phyloP scores from a whole-genome alignment of 2,888 invertebrate genomes.

The Spilosoma lubricipeda region DNA sequence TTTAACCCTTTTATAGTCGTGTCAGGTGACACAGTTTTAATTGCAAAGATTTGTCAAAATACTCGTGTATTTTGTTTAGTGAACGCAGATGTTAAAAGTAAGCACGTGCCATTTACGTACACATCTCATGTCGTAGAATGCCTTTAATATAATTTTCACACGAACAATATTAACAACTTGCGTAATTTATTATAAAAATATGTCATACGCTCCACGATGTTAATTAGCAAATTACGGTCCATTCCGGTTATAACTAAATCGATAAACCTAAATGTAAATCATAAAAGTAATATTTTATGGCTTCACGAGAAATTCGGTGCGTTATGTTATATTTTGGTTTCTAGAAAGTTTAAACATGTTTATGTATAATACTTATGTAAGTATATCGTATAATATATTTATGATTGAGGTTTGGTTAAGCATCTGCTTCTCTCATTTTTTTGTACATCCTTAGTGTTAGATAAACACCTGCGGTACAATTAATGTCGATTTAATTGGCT shows the following conservation, averaged over 20 bases:
- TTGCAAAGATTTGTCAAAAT: constrained; percentile 10
- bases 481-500: constrained; percentile 41
- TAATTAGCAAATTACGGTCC: constrained; percentile 45
- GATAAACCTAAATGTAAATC: constrained; percentile 48
- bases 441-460: constrained; percentile 37
- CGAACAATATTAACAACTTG: neutral
- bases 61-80: neutral
- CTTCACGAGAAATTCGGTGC: constrained; percentile 40
- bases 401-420: constrained; percentile 51
- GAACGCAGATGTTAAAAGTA: neutral
- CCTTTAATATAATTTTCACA: neutral
- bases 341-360: constrained; percentile 39
- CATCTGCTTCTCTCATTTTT: constrained; percentile 50
- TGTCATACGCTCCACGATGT: constrained; percentile 34
- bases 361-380: neutral
- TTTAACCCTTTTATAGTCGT: constrained; percentile 21
- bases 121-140: neutral
- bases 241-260: constrained; percentile 23
- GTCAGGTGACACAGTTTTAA: constrained; percentile 23
- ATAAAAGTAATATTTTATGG: constrained; percentile 47
- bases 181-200: constrained; percentile 22
- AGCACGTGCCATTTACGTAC: constrained; percentile 32
- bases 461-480: constrained; percentile 41
- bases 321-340: constrained; percentile 31
- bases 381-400: constrained; percentile 30